These are phyloP conservation scores for Marisa cornuarietis DNA, from an alignment of 1,140 invertebrate genomes.

Conservation along the genomic window DNA sequence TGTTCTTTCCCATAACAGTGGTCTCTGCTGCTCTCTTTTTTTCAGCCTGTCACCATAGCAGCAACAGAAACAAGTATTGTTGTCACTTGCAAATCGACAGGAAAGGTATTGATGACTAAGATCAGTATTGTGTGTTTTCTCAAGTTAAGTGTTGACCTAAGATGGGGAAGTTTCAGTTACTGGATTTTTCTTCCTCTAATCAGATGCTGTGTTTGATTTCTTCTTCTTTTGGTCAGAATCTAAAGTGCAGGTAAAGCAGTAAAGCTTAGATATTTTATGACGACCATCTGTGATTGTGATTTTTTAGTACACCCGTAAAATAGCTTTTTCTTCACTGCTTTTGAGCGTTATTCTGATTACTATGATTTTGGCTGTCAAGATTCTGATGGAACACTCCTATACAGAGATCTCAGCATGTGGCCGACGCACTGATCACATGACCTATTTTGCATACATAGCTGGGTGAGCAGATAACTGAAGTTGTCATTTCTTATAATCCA, in stretches of 20 bases:
- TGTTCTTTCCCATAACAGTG: no score
- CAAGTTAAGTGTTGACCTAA: not conserved
- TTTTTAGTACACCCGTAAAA: no score
- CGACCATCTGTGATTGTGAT: no score
- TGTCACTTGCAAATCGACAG: slow-evolving; percentile 17
- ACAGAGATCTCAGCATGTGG: slow-evolving; percentile 77
- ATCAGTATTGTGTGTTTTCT: not conserved
- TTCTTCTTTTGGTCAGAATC: no score
- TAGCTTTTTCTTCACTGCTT: not conserved
- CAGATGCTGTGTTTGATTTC: no score
- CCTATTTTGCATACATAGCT: slow-evolving; percentile 74
- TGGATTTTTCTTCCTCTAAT: no score
- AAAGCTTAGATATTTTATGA: no score
- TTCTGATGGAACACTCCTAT: slow-evolving; percentile 70
- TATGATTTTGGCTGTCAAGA: slow-evolving; percentile 43
- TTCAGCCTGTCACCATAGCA: slow-evolving; percentile 31
- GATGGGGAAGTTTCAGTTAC: no score
- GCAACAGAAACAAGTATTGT: slow-evolving; percentile 37
- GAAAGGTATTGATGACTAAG: slow-evolving; percentile 7
- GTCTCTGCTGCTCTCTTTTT: no score
- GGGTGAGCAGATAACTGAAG: slow-evolving; percentile 66
- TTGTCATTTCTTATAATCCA: slow-evolving; percentile 18
- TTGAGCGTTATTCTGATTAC: not conserved
- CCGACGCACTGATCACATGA: slow-evolving; percentile 68
- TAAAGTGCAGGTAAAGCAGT: no score